Base-by-base conservation (phyloP, 2,797 vertebrate genomes). In the Hippocampus kuda region DNA sequence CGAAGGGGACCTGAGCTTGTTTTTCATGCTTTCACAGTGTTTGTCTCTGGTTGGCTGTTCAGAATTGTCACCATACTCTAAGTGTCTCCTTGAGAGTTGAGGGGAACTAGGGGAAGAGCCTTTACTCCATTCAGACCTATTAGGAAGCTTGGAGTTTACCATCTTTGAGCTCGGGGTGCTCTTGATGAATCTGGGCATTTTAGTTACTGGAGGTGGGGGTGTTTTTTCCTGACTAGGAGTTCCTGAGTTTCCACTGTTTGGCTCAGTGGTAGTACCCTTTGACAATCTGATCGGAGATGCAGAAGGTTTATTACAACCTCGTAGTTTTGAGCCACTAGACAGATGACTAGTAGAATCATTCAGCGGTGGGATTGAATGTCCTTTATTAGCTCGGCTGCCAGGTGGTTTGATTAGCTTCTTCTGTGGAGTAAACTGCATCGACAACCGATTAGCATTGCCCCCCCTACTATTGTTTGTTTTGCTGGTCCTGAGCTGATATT, bases 11-110 rank as follows among this genome's bases (percentile, higher is more conserved):
- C 75, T 90, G 76, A 89, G 75, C 80, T 90, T 83, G 56, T 79
- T 88, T 81, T 88, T 72, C 75, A 79, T 82, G 70, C 87, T 81
- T 81, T 87, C 89, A 91, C 88, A 89, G 81, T 88, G 85, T 56
- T 88, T 86, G 72, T 94, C 93, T 89, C 90, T 90, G 18, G 87
- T 93, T 56, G 92, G 92, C 74, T 88, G 85, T n/a, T 94, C 92
- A 18, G 84, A 79, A 6, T 72, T 77, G 66, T 90, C 88, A 26
- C 65, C 69, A 24, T 84, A 80, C 12, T 91, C 91, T 61, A 79
- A 66, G 70, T 90, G 84, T 73, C 82, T 86, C 79, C 87, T 86
- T 65, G 88, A 73, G 69, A 91, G 83, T 56, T 88, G 79, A 2
- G 86, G 88, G 46, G 92, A 89, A 46, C 86, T 75, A 65, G 81